Evolutionary conservation across 1,140 invertebrate species (phyloP).

Genomic region (Samia ricini): DNA sequence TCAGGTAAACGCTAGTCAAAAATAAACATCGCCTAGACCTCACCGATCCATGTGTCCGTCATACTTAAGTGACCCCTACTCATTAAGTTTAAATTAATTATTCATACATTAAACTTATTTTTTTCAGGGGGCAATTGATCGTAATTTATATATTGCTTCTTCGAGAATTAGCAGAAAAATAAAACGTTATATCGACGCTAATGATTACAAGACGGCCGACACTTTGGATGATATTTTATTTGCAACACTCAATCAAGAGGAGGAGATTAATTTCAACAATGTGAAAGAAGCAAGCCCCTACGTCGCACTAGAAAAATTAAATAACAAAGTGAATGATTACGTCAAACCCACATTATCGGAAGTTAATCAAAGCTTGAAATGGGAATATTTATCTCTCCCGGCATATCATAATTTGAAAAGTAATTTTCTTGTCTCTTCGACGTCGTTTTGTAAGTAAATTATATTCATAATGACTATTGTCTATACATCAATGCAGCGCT

Average conservation of each 20-base stretch:
- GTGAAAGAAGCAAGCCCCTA: constrained; percentile 43
- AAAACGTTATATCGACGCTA: constrained; percentile 37
- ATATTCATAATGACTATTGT: too few relatives aligned
- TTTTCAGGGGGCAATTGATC: constrained; percentile 56
- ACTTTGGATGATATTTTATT: constrained; percentile 35
- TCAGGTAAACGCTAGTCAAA: too few relatives aligned
- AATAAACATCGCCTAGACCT: too few relatives aligned
- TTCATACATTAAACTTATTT: too few relatives aligned
- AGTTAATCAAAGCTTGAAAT: constrained; percentile 50
- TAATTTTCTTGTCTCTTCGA: constrained; percentile 49
- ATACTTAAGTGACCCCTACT: too few relatives aligned
- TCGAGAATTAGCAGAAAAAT: constrained; percentile 37
- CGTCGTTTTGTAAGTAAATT: constrained; percentile 55
- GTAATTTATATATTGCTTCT: constrained; percentile 35
- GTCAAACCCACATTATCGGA: constrained; percentile 52
- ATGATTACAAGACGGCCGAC: constrained; percentile 34
- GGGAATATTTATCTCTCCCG: constrained; percentile 40
- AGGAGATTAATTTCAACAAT: constrained; percentile 56
- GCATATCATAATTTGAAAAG: constrained; percentile 42
- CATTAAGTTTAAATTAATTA: too few relatives aligned
- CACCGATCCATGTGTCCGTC: too few relatives aligned
- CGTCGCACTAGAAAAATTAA: constrained; percentile 31
- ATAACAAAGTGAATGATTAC: constrained; percentile 43
- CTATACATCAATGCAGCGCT: too few relatives aligned
- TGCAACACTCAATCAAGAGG: constrained; percentile 32